Evolutionary conservation across 53 echinoderm and acorn worm species (phyloP).

Genomic region (Paracentrotus lividus): DNA sequence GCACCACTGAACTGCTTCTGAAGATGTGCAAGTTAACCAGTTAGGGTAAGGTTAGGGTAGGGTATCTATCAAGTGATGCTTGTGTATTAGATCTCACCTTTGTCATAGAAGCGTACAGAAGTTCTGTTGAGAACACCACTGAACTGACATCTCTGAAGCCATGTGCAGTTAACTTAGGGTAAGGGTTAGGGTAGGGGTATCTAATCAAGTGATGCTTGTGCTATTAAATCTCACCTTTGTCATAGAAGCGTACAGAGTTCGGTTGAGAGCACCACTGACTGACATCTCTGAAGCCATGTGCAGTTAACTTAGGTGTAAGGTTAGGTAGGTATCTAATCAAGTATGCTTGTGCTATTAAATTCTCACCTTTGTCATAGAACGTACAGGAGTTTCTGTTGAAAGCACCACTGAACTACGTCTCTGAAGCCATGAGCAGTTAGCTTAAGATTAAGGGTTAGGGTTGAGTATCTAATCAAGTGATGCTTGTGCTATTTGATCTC

Average conservation of each 20-base stretch:
- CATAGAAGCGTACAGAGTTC: conserved; percentile 91
- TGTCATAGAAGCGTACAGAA: conserved; percentile 83
- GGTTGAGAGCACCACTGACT: conserved; percentile 92
- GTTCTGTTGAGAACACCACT: conserved; percentile 92
- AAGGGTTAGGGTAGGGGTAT: too few relatives aligned
- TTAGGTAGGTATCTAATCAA: too few relatives aligned
- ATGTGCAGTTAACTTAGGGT: conserved; percentile 83
- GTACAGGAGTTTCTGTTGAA: conserved; percentile 87
- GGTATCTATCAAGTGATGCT: too few relatives aligned
- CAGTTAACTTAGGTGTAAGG: conserved; percentile 85
- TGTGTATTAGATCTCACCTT: too few relatives aligned
- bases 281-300: conserved; percentile 87
- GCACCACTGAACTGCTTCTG: too few relatives aligned
- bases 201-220: too few relatives aligned
- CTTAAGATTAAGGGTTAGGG: too few relatives aligned
- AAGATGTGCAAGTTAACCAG: too few relatives aligned
- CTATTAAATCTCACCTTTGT: conserved; percentile 78
- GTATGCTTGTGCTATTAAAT: too few relatives aligned
- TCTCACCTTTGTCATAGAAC: conserved; percentile 94
- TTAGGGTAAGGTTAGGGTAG: too few relatives aligned
- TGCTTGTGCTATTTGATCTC: background rate
- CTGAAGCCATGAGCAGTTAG: conserved; percentile 88
- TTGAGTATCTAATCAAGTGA: too few relatives aligned
- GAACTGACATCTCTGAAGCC: conserved; percentile 91
- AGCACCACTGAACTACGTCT: conserved; percentile 88